Conservation (phyloP, 2,797 vertebrate species). For the Intellagama lesueurii region DNA sequence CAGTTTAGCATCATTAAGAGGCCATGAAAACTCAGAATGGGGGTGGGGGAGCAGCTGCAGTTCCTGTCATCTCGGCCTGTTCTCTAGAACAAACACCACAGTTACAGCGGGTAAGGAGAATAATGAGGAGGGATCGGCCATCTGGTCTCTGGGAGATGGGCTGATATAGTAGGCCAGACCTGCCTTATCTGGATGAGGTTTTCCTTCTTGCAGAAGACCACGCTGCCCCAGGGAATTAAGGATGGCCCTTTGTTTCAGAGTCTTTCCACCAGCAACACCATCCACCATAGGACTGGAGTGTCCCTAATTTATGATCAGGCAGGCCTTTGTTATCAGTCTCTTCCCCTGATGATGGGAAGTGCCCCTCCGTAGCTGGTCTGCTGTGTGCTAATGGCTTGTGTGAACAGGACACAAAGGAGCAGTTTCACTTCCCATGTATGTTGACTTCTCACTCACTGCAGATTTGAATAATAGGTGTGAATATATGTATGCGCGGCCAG, state of each 20-base stretch:
- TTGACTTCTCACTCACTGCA: not conserved
- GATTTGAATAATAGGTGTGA: not conserved
- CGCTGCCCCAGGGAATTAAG: not conserved
- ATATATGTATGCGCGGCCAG: too few relatives aligned
- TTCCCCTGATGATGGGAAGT: not conserved
- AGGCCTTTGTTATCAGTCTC: not conserved
- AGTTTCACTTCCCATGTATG: not conserved
- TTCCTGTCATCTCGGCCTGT: not conserved
- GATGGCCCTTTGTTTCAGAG: constrained; percentile 9
- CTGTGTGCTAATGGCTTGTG: not conserved
- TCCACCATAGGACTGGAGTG: not conserved
- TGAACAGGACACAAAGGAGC: not conserved
- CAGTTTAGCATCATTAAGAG: not conserved
- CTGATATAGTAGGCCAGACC: constrained; percentile 10
- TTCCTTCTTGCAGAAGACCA: not conserved
- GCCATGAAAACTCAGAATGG: not conserved
- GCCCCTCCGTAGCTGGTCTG: not conserved
- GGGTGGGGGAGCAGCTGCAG: accelerated
- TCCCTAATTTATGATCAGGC: constrained; percentile 1
- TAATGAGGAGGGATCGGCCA: not conserved
- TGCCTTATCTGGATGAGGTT: not conserved
- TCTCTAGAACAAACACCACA: not conserved
- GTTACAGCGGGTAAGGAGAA: not conserved
- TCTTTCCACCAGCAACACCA: not conserved
- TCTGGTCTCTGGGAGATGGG: not conserved